Percentiles rank a stretch among this genome's conserved stretches.
phyloP scores from a whole-genome alignment of 2,113 vertebrate species.

The Cynoglossus semilaevis region DNA sequence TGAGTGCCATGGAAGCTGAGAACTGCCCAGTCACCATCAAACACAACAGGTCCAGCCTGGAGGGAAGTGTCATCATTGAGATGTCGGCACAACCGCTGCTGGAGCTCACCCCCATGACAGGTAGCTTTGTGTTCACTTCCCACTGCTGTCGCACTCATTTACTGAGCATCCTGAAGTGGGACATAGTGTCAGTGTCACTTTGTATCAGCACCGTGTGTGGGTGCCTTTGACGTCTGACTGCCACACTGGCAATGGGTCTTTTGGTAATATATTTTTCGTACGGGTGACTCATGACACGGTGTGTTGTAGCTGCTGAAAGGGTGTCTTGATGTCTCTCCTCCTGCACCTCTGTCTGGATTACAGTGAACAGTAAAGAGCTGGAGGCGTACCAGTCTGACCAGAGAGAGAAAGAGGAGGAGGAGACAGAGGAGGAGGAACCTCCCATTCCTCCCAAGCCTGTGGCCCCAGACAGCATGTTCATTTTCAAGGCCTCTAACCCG shows the following conservation, averaged over 20 bases:
- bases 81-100: slow-evolving; percentile 74
- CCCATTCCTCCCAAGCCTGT: slow-evolving; percentile 78
- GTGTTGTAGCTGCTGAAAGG: slow-evolving; percentile 18
- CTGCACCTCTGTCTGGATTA: slow-evolving; percentile 18
- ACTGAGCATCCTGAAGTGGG: slow-evolving; percentile 13
- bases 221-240: slow-evolving; percentile 37
- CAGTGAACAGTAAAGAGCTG: slow-evolving; percentile 77
- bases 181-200: slow-evolving; percentile 25
- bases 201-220: slow-evolving; percentile 15
- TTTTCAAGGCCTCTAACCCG: slow-evolving; percentile 98
- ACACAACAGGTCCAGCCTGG: slow-evolving; percentile 50
- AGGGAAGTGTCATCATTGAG: slow-evolving; percentile 69
- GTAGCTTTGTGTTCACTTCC: slow-evolving; percentile 46
- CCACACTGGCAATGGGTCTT: slow-evolving; percentile 4
- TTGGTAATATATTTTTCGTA: slow-evolving; percentile 17
- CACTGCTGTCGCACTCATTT: slow-evolving; percentile 16
- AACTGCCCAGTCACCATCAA: slow-evolving; percentile 66
- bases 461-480: slow-evolving; percentile 96
- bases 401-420: slow-evolving; percentile 48
- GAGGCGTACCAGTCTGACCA: slow-evolving; percentile 64
- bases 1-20: slow-evolving; percentile 55
- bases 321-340: slow-evolving; percentile 2
- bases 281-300: slow-evolving; percentile 41
- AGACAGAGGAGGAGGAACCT: slow-evolving; percentile 72
- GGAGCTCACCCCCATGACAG: slow-evolving; percentile 76